phyloP scores from a whole-genome alignment of 2,888 invertebrate genomes.

The Tetragnatha montana region DNA sequence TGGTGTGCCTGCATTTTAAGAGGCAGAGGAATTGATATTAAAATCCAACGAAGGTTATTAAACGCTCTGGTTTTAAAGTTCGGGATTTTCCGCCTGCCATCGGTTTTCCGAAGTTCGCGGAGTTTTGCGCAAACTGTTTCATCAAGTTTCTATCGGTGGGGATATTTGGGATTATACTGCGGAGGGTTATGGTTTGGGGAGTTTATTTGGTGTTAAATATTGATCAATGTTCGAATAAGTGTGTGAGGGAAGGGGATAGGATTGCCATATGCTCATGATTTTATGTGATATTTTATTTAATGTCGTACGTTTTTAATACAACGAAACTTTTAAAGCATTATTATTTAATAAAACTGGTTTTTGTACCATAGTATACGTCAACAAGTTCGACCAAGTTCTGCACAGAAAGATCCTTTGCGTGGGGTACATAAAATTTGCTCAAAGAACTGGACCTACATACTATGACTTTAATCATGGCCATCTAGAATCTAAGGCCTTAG shows the following conservation, averaged over 20 bases:
- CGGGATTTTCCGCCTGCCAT: not conserved
- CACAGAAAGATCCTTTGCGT: too few species aligned
- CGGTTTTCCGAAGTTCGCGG: not conserved
- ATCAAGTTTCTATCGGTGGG: not conserved
- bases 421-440: too few species aligned
- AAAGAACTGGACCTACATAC: too few species aligned
- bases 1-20: conserved; percentile 34
- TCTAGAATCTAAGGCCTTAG: too few species aligned
- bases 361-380: too few species aligned
- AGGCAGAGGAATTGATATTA: conserved; percentile 29
- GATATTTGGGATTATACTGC: not conserved
- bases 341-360: conserved; percentile 24
- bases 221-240: not conserved
- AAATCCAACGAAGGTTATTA: conserved; percentile 30
- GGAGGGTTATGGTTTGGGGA: not conserved
- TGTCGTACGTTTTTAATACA: conserved; percentile 2
- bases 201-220: not conserved
- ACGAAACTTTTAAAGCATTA: not conserved
- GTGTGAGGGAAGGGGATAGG: too few species aligned
- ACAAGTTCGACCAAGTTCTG: too few species aligned
- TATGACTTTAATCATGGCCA: too few species aligned
- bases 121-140: not conserved
- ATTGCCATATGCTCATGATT: too few species aligned
- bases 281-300: too few species aligned
- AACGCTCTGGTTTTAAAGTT: conserved; percentile 27